Base-by-base conservation (phyloP, 2,888 invertebrate genomes). In the Pterostichus madidus region DNA sequence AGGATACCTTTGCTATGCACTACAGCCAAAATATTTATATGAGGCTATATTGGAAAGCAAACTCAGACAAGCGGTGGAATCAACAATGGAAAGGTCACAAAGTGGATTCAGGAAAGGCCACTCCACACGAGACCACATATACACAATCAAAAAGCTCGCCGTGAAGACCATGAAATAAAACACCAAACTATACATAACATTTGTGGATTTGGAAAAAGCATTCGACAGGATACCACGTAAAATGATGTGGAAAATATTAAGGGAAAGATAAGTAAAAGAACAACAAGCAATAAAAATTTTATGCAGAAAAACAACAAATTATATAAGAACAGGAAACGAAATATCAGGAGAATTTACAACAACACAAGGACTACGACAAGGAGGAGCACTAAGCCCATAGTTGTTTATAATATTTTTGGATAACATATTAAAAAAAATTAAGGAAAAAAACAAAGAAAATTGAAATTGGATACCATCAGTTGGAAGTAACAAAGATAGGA, bases 151-250 rank as follows among this genome's bases (percentile, higher is more conserved):
- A 6, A 31, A 24, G 11, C 64, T 64, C 2, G 32, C 32, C 5
- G 32, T 32, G 24, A 32, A 5, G 31, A 44, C 84, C 4, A 15
- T 17, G 8, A 13, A 17, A 56, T 17, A 56, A 56, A 8, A 56
- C 17, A 17, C 5, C 5, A 15, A 13, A 56, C 56, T 56, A 8
- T 56, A 17, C 15, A 56, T 56, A 56, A 56, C 17, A 17, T 56
- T 85, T 24, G n/a, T 85, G n/a, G 84, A 85, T 53, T 32, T 85
- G 7, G 52, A 84, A 64, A 84, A 84, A 35, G 85, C 85, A 0
- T 85, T 85, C 75, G 84, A 85, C 61, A 84, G 24, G 71, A 64
- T 83, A 44, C 59, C 59, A 52, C 76, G 75, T 68, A 68, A 53
- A 31, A 52, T 56, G 78, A 52, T 84, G 31, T 85, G 84, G 83